A percentile compares a stretch with the other conserved stretches of the same genome.
These are phyloP conservation scores for Aplodontia rufa DNA, from an alignment of 2,113 vertebrate species.

Conservation along the genomic window DNA sequence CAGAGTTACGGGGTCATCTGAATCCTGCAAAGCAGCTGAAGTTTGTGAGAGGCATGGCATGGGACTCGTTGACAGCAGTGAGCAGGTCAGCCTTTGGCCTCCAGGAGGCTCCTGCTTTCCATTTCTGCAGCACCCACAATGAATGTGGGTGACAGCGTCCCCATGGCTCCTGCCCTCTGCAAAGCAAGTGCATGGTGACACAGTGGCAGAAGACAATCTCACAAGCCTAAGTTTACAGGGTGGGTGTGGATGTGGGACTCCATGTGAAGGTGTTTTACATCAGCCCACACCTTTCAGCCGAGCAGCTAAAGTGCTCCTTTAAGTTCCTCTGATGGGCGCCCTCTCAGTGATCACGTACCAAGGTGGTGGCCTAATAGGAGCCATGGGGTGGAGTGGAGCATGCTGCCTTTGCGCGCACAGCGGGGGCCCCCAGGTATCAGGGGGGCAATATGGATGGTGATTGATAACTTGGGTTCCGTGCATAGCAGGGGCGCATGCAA, in stretches of 20 bases:
- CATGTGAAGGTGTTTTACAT: background rate
- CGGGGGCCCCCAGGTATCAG: conserved; percentile 57
- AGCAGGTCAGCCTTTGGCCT: conserved; percentile 58
- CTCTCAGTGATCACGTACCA: conserved; percentile 26
- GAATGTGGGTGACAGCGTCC: background rate
- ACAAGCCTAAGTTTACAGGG: background rate
- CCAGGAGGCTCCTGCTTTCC: background rate
- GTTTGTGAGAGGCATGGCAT: conserved; percentile 29
- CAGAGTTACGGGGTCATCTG: conserved; percentile 54
- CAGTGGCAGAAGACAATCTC: conserved; percentile 18
- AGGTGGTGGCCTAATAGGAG: conserved; percentile 56
- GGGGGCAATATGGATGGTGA: conserved; percentile 58
- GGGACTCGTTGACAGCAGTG: conserved; percentile 61
- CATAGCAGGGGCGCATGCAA: conserved; percentile 29
- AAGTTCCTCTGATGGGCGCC: conserved; percentile 53
- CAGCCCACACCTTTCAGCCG: background rate
- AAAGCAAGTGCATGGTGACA: background rate
- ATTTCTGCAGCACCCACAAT: background rate
- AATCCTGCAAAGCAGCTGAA: conserved; percentile 54
- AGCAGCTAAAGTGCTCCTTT: conserved; percentile 42
- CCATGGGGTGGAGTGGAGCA: conserved; percentile 13
- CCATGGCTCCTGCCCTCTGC: background rate
- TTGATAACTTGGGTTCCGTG: conserved; percentile 58
- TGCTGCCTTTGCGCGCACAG: conserved; percentile 54
- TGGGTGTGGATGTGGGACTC: background rate